Base-by-base conservation (phyloP, 92 coral and sea anemone genomes). In the Palythoa grandiflora region DNA sequence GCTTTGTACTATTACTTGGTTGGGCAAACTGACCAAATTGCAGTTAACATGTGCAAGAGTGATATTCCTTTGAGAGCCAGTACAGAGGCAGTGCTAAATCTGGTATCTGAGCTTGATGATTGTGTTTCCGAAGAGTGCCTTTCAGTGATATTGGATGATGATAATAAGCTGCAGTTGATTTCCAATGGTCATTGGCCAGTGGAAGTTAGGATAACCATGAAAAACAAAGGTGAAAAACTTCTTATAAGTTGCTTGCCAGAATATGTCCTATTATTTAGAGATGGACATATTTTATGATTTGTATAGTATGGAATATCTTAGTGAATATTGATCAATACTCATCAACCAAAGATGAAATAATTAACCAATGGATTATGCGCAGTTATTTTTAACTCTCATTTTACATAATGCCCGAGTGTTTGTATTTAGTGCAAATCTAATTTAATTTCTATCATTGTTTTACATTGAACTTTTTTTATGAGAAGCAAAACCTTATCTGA, bases 131-230 rank as follows among this genome's bases (percentile, higher is more conserved):
- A 77, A 57, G 83, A 77, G 44, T 10, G 53, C 7, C 83, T 77
- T 14, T n/a, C 37, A 11, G 83, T 1, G 17, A 77, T 77, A 38
- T 36, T 77, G 36, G 55, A 77, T 38, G 59, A 44, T 48, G 61
- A 19, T 6, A 44, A 36, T 13, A 77, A 77, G 15, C 17, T 36
- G 36, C 66, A 77, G 14, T 11, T 79, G 47, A 51, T 79, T 40
- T 79, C 84, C 39, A 38, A 77, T 48, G 83, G 66, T 40, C 83
- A 77, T 47, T 77, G 83, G 83, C 83, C 83, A 20, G 83, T 50
- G 40, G 83, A 77, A 47, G 65, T 77, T 57, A 1, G 16, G 15
- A 48, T 51, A 77, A 77, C 83, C 6, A 5, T 77, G 83, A 48
- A 77, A 21, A 77, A 77, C 83, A 77, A 48, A 57, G 83, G 83